A percentile compares a stretch with the other conserved stretches of the same genome.
Conservation (phyloP, 2,888 invertebrate genomes). For the Drosophila sordidapex region DNA sequence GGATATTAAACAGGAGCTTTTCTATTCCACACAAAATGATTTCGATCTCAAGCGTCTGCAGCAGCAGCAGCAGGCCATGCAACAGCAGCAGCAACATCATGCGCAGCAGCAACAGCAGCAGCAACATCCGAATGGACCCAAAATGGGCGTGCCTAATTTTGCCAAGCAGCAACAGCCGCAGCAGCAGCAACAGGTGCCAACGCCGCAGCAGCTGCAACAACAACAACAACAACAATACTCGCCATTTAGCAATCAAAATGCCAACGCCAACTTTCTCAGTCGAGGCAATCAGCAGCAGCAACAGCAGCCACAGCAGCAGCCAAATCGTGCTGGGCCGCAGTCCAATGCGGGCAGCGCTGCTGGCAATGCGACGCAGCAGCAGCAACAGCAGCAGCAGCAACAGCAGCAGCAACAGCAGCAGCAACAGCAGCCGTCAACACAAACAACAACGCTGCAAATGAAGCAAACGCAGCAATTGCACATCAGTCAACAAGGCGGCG, state of each 20-base stretch:
- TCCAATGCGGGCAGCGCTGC: constrained; percentile 74
- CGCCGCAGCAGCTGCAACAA: constrained; percentile 69
- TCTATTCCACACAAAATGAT: constrained; percentile 85
- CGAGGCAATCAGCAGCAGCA: constrained; percentile 61
- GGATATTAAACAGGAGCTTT: constrained; percentile 87
- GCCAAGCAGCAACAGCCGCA: constrained; percentile 56
- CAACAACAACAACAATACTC: constrained; percentile 87
- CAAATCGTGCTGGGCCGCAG: constrained; percentile 63
- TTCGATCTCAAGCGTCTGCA: constrained; percentile 85
- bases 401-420: constrained; percentile 66
- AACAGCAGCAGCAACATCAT: constrained; percentile 80
- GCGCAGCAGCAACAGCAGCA: constrained; percentile 73
- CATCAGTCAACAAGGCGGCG: constrained; percentile 91
- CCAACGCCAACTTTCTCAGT: constrained; percentile 83
- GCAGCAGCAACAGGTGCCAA: constrained; percentile 81
- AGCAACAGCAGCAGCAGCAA: constrained; percentile 28
- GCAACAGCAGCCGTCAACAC: constrained; percentile 78
- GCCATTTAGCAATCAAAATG: constrained; percentile 86
- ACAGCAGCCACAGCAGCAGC: constrained; percentile 59
- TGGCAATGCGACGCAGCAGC: constrained; percentile 70
- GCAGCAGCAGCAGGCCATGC: constrained; percentile 84
- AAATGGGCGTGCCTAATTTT: constrained; percentile 77
- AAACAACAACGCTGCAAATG: constrained; percentile 90
- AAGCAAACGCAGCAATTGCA: constrained; percentile 95
- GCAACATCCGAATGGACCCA: constrained; percentile 76